Base-by-base conservation (phyloP, 2,888 invertebrate species). In the Platerodrilus igneus region DNA sequence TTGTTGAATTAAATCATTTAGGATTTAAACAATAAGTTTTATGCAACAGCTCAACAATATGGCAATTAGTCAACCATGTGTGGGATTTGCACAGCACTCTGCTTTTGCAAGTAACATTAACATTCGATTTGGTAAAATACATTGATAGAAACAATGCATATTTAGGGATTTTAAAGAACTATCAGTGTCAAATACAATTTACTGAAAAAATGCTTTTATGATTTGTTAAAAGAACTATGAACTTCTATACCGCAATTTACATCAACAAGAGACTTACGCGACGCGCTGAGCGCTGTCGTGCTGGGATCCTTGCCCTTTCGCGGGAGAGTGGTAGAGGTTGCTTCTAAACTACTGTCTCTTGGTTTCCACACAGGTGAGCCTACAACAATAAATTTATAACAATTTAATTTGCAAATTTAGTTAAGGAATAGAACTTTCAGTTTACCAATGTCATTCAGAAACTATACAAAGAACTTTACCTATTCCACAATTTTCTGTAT, bases 331-430 rank as follows among this genome's bases (percentile, higher is more conserved):
- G 67, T 65, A 57, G 64, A 66, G 58, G 75, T 74, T 58, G 78
- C 74, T 69, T 78, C 78, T 62, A 76, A 70, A 62, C 74, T 73
- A 67, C 66, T 79, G 78, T 92, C 91, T 76, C 93, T 85, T 75
- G 92, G 93, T 81, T 94, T 94, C 94, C 94, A 95, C 76, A 95
- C 88, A 72, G 95, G 95, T 74, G 94, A 94, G 76, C 93, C 93
- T 86, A 83, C 77, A 81, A 83, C 78, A 77, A 75, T 45, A 51
- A 45, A 41, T 45, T 45, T 37, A 23, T 37, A 37, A 37, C 23
- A 31, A 37, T 33, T 41, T 37, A 32, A 14, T 35, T 17, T 23
- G 25, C 37, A 13, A 19, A 26, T 15, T 16, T 18, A 17, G 17
- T 22, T 17, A 30, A 31, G 27, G 28, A 27, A 37, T 38, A 30